phyloP scores from a whole-genome alignment of 2,113 vertebrate species.

The Siniperca chuatsi region DNA sequence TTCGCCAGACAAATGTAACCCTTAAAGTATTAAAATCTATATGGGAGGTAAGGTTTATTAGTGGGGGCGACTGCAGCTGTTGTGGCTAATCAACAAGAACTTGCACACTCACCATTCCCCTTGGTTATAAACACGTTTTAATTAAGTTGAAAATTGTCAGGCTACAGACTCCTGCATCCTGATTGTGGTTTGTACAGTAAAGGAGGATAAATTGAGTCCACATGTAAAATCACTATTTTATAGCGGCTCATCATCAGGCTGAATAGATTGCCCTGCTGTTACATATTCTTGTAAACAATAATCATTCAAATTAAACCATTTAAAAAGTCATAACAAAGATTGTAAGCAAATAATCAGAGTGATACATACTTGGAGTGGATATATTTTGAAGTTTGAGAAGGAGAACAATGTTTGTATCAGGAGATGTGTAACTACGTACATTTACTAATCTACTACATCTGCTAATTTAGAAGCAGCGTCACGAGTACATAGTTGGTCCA shows the following conservation, averaged over 20 bases:
- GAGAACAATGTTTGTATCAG: not conserved
- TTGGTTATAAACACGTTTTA: slow-evolving; percentile 67
- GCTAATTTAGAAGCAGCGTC: too few species aligned
- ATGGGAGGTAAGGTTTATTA: slow-evolving; percentile 35
- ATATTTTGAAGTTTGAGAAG: not conserved
- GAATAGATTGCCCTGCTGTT: slow-evolving; percentile 20
- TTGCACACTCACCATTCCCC: slow-evolving; percentile 53
- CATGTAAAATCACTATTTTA: slow-evolving; percentile 64
- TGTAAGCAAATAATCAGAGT: slow-evolving; percentile 10
- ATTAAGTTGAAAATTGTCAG: slow-evolving; percentile 63
- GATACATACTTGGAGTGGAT: not conserved
- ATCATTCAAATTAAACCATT: slow-evolving; percentile 32
- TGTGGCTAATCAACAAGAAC: slow-evolving; percentile 60
- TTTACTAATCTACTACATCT: not conserved
- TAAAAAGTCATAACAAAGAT: slow-evolving; percentile 17
- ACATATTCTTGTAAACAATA: slow-evolving; percentile 39
- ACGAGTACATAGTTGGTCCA: too few species aligned
- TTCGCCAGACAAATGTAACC: slow-evolving; percentile 46
- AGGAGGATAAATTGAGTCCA: slow-evolving; percentile 67
- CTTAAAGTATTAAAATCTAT: slow-evolving; percentile 39
- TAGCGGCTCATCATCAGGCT: slow-evolving; percentile 3
- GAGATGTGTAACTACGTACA: not conserved
- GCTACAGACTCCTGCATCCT: slow-evolving; percentile 43
- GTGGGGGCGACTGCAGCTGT: slow-evolving; percentile 42
- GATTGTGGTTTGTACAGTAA: slow-evolving; percentile 36